Evolutionary conservation across 2,797 vertebrate species (phyloP).

Genomic region (Pogoniulus pusillus): DNA sequence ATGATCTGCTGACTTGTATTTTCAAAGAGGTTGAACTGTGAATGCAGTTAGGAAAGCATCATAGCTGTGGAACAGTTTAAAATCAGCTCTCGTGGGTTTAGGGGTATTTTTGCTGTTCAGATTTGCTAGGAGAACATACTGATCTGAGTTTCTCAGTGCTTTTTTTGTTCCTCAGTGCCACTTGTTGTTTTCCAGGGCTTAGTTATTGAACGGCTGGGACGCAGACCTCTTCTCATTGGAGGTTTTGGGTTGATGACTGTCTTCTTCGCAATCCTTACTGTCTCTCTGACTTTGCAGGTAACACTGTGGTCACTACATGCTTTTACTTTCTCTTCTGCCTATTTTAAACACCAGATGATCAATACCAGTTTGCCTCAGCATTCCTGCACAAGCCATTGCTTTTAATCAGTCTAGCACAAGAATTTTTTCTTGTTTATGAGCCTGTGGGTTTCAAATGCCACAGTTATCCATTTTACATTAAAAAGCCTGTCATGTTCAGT

Average conservation of each 20-base stretch:
- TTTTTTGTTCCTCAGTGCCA: not conserved
- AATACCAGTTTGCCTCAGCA: fast-evolving
- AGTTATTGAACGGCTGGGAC: constrained; percentile 87
- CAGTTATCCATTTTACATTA: not conserved
- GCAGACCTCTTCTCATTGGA: constrained; percentile 89
- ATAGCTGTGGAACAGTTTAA: not conserved
- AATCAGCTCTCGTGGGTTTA: not conserved
- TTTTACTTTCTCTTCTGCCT: not conserved
- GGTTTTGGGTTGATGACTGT: constrained; percentile 89
- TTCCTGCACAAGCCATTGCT: not conserved
- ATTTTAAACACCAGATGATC: not conserved
- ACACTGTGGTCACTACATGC: fast-evolving
- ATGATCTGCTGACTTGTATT: not conserved
- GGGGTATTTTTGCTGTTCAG: not conserved
- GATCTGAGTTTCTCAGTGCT: not conserved
- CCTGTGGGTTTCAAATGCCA: not conserved
- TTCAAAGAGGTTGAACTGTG: not conserved
- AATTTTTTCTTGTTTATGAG: not conserved
- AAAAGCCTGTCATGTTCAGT: not conserved
- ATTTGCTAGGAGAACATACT: not conserved
- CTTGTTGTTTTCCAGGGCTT: constrained; percentile 79
- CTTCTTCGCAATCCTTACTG: constrained; percentile 87
- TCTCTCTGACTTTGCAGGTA: constrained; percentile 91
- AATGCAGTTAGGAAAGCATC: not conserved
- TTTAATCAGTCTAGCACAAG: not conserved